Evolutionary conservation across 2,797 vertebrate genomes (phyloP), one percentile per base, ranked within the genome.

Genomic region (Perodicticus potto): DNA sequence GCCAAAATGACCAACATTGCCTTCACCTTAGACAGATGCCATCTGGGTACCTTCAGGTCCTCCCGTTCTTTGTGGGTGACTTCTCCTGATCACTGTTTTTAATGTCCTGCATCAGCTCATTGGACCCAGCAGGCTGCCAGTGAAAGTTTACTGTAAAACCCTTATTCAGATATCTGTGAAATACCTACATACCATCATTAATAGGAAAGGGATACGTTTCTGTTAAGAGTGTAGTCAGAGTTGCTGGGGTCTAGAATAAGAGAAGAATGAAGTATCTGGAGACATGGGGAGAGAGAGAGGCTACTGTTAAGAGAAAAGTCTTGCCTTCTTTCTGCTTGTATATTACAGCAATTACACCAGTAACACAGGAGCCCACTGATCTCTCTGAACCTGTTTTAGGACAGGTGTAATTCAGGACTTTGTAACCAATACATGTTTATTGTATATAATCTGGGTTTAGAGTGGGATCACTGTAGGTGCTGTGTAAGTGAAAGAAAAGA

Each of bases 171-270:
- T 67, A 90, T 81, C 8, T 34, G 76, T 73, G 63, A 37, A 91
- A 29, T 72, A 37, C 17, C 87, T 59, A n/a, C 5, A 22, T 6
- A 89, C 20, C 5, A 45, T 81, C 12, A 7, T 55, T 88, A 57
- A 43, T 57, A 77, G 29, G 34, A 59, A 92, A 80, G 45, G 53
- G 72, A 3, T 57, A 40, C 37, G 12, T 85, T 72, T 88, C 37
- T 34, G 32, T 2, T n/a, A n/a, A 82, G 32, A 67, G 45, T 89
- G 77, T 59, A 16, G 73, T 13, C n/a, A 37, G 73, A 83, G 57
- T 86, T 93, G 74, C 57, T 94, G 27, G 83, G 27, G n/a, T 93
- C 53, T 63, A 40, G 59, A 82, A 59, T 29, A 89, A 94, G 2
- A 65, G n/a, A 29, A 73, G 63, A 74, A 27, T 23, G 49, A 72